Evolutionary conservation across 2,888 invertebrate genomes (phyloP).

Genomic region (Drosophila ezoana): DNA sequence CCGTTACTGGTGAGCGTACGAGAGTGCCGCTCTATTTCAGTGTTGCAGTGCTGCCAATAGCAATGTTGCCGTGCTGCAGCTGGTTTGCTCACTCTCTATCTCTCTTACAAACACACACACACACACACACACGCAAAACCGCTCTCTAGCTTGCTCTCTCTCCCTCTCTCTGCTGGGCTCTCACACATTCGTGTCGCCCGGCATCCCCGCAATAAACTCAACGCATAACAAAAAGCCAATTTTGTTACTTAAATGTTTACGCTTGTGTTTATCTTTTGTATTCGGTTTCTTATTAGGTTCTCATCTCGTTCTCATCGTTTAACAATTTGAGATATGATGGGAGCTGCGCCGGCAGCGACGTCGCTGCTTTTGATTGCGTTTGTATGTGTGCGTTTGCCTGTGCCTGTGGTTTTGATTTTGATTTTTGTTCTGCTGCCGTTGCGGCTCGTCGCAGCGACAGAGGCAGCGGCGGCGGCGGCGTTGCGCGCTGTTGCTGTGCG

Average conservation of each 20-base stretch:
- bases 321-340: constrained; percentile 80
- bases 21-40: constrained; percentile 49
- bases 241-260: constrained; percentile 83
- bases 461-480: constrained; percentile 26
- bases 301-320: constrained; percentile 83
- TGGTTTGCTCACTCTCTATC: constrained; percentile 11
- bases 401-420: constrained; percentile 67
- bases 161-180: constrained; percentile 10
- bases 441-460: constrained; percentile 16
- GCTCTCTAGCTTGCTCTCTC: constrained; percentile 6
- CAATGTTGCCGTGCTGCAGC: constrained; percentile 62
- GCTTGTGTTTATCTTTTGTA: constrained; percentile 83
- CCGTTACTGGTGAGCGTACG: constrained; percentile 52
- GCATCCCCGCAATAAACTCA: constrained; percentile 30
- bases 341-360: constrained; percentile 49
- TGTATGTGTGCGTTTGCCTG: constrained; percentile 37
- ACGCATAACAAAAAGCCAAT: constrained; percentile 82
- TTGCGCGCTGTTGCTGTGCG: constrained; percentile 52
- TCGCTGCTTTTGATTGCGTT: constrained; percentile 20
- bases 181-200: constrained; percentile 20
- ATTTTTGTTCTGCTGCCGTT: constrained; percentile 60
- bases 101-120: background rate
- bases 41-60: constrained; percentile 53
- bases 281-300: constrained; percentile 83
- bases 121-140: constrained; percentile 6